phyloP scores from a whole-genome alignment of 2,113 vertebrate genomes.

The Coregonus clupeaformis region DNA sequence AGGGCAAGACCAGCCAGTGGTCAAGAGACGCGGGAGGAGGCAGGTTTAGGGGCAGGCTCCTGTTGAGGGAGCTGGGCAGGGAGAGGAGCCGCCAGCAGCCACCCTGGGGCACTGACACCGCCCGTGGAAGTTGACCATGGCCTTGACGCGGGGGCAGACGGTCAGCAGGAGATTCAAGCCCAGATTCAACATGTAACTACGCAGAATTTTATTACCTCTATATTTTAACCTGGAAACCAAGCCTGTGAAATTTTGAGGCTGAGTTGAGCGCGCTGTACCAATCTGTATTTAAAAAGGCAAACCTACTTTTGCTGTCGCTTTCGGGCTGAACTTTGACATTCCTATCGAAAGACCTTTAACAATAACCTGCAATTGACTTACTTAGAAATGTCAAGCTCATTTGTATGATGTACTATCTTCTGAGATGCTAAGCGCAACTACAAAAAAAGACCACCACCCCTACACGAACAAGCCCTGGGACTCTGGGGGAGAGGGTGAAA shows the following conservation, averaged over 20 bases:
- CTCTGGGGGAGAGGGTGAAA: slow-evolving; percentile 78
- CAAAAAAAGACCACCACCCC: background rate
- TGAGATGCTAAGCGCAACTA: background rate
- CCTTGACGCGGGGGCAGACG: slow-evolving; percentile 71
- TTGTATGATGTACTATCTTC: background rate
- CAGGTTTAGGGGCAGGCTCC: slow-evolving; percentile 74
- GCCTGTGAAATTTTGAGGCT: no score
- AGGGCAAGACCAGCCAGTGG: slow-evolving; percentile 82
- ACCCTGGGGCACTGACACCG: slow-evolving; percentile 78
- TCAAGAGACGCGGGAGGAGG: slow-evolving; percentile 79
- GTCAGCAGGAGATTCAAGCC: background rate
- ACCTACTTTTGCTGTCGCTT: no score
- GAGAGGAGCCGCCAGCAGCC: slow-evolving; percentile 89
- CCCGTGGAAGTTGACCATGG: slow-evolving; percentile 84
- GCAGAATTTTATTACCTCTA: background rate
- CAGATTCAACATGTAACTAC: no score
- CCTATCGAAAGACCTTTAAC: no score
- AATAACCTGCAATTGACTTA: no score
- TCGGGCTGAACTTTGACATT: no score
- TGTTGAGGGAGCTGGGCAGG: slow-evolving; percentile 80
- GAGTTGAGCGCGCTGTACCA: no score
- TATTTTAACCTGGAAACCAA: background rate
- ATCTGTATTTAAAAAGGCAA: no score
- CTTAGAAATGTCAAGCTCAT: no score
- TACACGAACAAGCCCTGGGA: slow-evolving; percentile 80